Percentiles rank a stretch among this genome's conserved stretches.
Conservation (phyloP, 30 jellyfish, hydroid and myxozoan genomes). For the Aurelia aurita complex sp. Pacific region DNA sequence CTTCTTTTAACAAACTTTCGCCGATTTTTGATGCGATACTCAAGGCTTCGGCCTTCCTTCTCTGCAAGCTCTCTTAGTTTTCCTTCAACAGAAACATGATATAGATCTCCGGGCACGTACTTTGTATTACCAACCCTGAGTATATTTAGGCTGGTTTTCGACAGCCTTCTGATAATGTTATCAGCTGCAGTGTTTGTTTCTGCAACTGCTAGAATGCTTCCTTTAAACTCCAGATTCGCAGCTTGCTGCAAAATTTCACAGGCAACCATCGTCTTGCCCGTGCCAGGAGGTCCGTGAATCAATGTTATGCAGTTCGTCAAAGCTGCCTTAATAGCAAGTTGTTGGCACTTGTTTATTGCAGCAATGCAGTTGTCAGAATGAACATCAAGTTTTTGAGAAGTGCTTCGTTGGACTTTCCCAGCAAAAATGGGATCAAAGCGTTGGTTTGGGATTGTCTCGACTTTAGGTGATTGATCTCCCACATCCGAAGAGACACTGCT, state of each 20-base stretch:
- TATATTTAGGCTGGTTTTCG: not conserved
- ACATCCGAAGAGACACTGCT: too few species aligned
- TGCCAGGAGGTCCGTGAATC: constrained; percentile 50
- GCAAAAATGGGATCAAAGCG: too few species aligned
- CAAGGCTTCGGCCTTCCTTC: not conserved
- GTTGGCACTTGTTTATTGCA: constrained; percentile 1
- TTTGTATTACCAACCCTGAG: constrained; percentile 31
- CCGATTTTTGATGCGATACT: constrained; percentile 12
- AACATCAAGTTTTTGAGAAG: not conserved
- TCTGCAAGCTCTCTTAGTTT: constrained; percentile 9
- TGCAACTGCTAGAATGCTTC: constrained; percentile 27
- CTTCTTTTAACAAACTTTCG: not conserved
- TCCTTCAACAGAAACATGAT: constrained; percentile 21
- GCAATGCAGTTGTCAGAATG: not conserved
- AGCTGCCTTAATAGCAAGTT: constrained; percentile 11
- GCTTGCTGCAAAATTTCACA: constrained; percentile 15
- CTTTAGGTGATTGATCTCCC: too few species aligned
- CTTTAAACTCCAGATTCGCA: not conserved
- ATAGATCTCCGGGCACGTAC: constrained; percentile 29
- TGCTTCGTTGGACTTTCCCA: too few species aligned
- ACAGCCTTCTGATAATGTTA: constrained; percentile 8
- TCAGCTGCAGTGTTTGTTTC: constrained; percentile 46
- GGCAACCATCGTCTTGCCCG: constrained; percentile 44
- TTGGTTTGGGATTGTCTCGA: too few species aligned
- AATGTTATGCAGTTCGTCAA: constrained; percentile 4